These are phyloP conservation scores for Aldabrachelys gigantea DNA, from an alignment of 2,113 vertebrate species.

Conservation along the genomic window DNA sequence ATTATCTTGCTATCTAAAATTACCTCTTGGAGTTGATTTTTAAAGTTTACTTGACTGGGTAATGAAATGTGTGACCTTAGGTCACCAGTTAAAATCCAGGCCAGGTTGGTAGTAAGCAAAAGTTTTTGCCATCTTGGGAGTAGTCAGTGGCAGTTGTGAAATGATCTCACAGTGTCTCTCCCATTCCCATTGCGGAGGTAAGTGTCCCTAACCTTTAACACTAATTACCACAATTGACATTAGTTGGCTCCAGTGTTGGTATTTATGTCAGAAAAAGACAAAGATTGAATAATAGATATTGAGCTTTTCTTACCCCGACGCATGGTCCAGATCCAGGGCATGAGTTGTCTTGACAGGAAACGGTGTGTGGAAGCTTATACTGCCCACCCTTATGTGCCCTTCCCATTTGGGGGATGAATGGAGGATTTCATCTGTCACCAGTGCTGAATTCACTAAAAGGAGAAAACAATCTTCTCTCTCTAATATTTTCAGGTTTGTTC, in stretches of 20 bases:
- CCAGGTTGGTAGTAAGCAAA: constrained; percentile 53
- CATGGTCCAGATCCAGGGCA: background rate
- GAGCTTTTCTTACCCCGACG: background rate
- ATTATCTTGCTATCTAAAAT: constrained; percentile 4
- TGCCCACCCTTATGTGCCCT: background rate
- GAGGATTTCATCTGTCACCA: background rate
- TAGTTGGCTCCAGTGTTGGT: constrained; percentile 30
- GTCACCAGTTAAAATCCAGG: constrained; percentile 7
- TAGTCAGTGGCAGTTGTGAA: constrained; percentile 47
- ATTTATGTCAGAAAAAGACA: constrained; percentile 22
- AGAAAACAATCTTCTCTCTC: constrained; percentile 41
- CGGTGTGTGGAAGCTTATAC: background rate
- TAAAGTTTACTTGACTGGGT: background rate
- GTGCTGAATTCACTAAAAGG: constrained; percentile 27
- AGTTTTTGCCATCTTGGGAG: constrained; percentile 42
- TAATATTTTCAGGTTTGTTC: constrained; percentile 48
- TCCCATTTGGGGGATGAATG: background rate
- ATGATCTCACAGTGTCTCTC: constrained; percentile 33
- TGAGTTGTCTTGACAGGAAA: background rate
- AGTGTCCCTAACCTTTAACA: constrained; percentile 5
- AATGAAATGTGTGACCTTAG: background rate
- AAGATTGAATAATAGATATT: background rate
- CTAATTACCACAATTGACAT: background rate
- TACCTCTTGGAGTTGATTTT: background rate
- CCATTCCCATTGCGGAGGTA: background rate